Conservation (phyloP, 2,888 invertebrate species). For the Itoplectis maculator region DNA sequence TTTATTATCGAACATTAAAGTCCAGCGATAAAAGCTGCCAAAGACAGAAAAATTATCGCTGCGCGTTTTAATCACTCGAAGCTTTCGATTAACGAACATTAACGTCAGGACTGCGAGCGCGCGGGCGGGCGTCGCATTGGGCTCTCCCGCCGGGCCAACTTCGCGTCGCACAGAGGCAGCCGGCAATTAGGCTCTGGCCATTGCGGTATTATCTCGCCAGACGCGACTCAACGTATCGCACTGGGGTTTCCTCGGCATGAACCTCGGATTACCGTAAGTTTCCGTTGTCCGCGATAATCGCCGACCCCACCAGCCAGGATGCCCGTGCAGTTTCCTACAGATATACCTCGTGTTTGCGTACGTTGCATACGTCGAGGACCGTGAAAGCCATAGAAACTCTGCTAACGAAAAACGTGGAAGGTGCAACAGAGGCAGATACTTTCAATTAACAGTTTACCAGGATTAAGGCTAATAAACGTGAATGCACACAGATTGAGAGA, state of each 20-base stretch:
- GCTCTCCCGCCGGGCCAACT: slow-evolving; percentile 8
- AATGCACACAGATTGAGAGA: no score
- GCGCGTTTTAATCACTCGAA: slow-evolving; percentile 19
- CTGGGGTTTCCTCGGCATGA: slow-evolving; percentile 25
- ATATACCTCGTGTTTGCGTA: background rate
- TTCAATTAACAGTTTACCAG: slow-evolving; percentile 33
- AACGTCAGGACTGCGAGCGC: slow-evolving; percentile 13
- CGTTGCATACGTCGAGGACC: no score
- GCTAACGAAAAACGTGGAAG: background rate
- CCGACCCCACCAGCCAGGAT: slow-evolving; percentile 8
- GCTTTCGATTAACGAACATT: slow-evolving; percentile 38
- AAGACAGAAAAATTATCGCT: background rate
- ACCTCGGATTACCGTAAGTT: slow-evolving; percentile 50
- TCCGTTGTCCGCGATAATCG: slow-evolving; percentile 50
- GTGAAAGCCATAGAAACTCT: background rate
- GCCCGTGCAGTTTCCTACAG: background rate
- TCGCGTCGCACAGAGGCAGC: slow-evolving; percentile 8
- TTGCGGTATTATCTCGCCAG: slow-evolving; percentile 55
- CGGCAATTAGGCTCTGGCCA: slow-evolving; percentile 31
- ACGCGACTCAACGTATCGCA: slow-evolving; percentile 52
- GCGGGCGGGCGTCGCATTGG: no score
- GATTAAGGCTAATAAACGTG: slow-evolving; percentile 25
- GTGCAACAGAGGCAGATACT: slow-evolving; percentile 5
- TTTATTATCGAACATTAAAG: no score
- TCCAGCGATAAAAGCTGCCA: background rate